A percentile compares a stretch with the other conserved stretches of the same genome.
Conservation (phyloP, 2,797 vertebrate genomes). For the Okamejei kenojei region DNA sequence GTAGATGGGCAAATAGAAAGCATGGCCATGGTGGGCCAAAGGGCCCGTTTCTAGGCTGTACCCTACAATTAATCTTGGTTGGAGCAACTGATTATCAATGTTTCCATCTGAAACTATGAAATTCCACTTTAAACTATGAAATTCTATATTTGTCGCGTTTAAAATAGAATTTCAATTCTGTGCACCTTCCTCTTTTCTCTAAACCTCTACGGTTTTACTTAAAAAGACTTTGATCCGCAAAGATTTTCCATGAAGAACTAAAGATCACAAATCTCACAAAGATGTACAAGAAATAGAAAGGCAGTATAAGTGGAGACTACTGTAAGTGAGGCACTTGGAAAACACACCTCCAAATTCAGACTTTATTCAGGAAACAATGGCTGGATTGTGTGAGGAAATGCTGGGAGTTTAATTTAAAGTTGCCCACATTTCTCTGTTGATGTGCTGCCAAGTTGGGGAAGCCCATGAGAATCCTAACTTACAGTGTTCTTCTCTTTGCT, state of each 20-base stretch:
- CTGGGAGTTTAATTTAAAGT: too few species aligned
- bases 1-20: too few species aligned
- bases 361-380: not conserved
- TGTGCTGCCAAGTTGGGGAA: too few species aligned
- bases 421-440: too few species aligned
- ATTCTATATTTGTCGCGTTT: not conserved
- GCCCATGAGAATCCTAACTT: too few species aligned
- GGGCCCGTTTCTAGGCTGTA: too few species aligned
- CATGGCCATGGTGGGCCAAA: too few species aligned
- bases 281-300: not conserved
- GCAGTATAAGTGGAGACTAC: not conserved
- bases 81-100: not conserved
- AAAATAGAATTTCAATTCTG: not conserved
- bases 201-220: not conserved
- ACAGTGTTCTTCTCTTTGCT: too few species aligned
- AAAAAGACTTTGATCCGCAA: not conserved
- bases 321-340: not conserved
- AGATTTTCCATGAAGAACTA: too few species aligned
- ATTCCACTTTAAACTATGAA: not conserved
- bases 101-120: not conserved
- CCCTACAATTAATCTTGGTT: not conserved
- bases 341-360: not conserved
- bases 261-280: too few species aligned
- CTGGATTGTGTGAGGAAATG: too few species aligned
- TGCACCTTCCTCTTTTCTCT: not conserved